phyloP scores from a whole-genome alignment of 2,113 vertebrate genomes.

The Morone saxatilis region DNA sequence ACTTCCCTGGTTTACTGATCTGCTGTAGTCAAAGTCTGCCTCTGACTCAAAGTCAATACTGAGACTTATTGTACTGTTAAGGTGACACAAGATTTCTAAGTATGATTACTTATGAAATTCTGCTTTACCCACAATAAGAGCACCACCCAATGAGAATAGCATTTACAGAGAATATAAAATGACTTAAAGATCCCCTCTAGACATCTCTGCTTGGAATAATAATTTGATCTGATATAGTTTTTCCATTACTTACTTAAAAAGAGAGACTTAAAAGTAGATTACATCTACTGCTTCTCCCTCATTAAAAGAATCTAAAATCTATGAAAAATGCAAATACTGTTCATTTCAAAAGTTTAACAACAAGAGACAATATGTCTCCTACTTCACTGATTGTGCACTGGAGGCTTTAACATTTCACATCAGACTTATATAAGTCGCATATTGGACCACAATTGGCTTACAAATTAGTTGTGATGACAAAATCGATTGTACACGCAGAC shows the following conservation, averaged over 20 bases:
- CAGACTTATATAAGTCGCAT: not conserved
- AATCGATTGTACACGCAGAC: not conserved
- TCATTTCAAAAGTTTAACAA: too few species aligned
- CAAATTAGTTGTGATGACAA: not conserved
- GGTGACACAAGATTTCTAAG: not conserved
- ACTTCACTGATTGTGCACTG: not conserved
- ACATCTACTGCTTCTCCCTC: not conserved
- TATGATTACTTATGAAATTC: not conserved
- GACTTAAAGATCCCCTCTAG: not conserved
- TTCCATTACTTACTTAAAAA: not conserved
- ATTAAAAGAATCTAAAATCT: not conserved
- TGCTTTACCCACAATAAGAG: not conserved
- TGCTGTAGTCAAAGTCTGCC: not conserved
- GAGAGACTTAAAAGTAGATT: not conserved
- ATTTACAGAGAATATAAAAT: not conserved
- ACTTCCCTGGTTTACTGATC: constrained; percentile 14
- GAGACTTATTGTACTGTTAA: not conserved
- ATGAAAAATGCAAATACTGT: too few species aligned
- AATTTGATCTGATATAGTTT: not conserved
- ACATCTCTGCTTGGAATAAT: not conserved
- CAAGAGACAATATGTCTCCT: not conserved
- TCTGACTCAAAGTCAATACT: constrained; percentile 31
- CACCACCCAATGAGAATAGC: not conserved
- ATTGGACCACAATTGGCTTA: not conserved
- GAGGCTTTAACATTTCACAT: not conserved